Conservation (phyloP, 2,797 vertebrate species). For the Labroides dimidiatus region DNA sequence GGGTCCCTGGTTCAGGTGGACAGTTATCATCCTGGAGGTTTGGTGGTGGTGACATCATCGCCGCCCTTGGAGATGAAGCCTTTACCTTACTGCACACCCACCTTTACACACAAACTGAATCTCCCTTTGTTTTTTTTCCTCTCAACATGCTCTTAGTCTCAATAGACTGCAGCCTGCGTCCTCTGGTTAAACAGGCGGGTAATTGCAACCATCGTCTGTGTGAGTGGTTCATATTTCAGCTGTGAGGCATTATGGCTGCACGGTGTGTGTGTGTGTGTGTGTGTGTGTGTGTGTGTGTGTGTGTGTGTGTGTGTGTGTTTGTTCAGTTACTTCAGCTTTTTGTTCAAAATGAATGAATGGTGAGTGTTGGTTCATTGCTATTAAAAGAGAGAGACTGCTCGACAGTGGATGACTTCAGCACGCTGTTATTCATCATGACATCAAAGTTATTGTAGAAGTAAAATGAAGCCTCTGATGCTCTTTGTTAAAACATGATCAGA, state of each 20-base stretch:
- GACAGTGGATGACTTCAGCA: too few relatives aligned
- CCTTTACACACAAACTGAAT: conserved; percentile 38
- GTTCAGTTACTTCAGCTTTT: conserved; percentile 38
- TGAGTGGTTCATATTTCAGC: conserved; percentile 55
- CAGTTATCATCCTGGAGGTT: too few relatives aligned
- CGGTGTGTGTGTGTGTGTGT: conserved; percentile 50
- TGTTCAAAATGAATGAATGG: conserved; percentile 54
- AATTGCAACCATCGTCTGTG: conserved; percentile 58
- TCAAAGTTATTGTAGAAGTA: too few relatives aligned
- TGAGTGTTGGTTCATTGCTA: conserved; percentile 34
- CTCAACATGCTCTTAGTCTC: conserved; percentile 32
- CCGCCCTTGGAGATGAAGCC: too few relatives aligned
- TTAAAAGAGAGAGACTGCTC: conserved; percentile 1
- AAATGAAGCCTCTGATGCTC: too few relatives aligned
- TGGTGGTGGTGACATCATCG: too few relatives aligned
- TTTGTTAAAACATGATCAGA: too few relatives aligned
- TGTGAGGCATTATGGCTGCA: conserved; percentile 37
- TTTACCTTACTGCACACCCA: neutral
- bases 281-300: conserved; percentile 54
- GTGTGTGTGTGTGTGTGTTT: conserved; percentile 30
- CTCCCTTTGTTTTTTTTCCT: conserved; percentile 17
- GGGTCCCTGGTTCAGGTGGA: too few relatives aligned
- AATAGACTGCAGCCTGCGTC: conserved; percentile 30
- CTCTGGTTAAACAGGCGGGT: conserved; percentile 62
- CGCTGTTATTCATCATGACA: too few relatives aligned